phyloP scores from a whole-genome alignment of 2,113 vertebrate species.

The Elaphurus davidianus region DNA sequence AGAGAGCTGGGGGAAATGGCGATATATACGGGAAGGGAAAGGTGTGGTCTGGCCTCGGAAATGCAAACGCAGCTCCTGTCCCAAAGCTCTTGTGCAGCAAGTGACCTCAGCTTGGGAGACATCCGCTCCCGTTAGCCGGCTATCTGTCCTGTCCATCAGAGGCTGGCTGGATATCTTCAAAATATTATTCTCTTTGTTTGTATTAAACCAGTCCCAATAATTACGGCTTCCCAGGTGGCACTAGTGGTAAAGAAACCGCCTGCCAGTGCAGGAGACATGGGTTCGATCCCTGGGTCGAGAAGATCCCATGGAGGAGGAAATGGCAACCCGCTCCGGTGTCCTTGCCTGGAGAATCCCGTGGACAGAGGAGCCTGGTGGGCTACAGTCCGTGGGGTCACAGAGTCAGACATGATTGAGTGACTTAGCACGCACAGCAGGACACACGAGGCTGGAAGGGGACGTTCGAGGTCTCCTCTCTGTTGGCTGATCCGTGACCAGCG shows the following conservation, averaged over 20 bases:
- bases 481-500: rapidly evolving
- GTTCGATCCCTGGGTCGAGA: background rate
- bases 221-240: background rate
- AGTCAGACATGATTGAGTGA: rapidly evolving
- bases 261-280: background rate
- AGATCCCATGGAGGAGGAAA: background rate
- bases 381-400: background rate
- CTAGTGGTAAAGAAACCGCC: background rate
- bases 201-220: background rate
- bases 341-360: background rate
- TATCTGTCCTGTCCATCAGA: background rate
- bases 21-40: background rate
- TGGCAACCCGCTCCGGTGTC: background rate
- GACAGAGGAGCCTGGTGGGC: background rate
- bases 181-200: background rate
- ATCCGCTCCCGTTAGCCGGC: rapidly evolving
- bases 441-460: rapidly evolving
- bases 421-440: background rate
- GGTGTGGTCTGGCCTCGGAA: background rate
- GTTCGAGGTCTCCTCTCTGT: background rate
- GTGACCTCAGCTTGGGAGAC: background rate
- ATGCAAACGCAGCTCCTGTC: background rate
- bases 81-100: background rate
- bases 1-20: background rate
- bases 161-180: background rate